These are phyloP conservation scores for Tholera decimalis DNA, from an alignment of 2,888 invertebrate genomes.

Conservation along the genomic window DNA sequence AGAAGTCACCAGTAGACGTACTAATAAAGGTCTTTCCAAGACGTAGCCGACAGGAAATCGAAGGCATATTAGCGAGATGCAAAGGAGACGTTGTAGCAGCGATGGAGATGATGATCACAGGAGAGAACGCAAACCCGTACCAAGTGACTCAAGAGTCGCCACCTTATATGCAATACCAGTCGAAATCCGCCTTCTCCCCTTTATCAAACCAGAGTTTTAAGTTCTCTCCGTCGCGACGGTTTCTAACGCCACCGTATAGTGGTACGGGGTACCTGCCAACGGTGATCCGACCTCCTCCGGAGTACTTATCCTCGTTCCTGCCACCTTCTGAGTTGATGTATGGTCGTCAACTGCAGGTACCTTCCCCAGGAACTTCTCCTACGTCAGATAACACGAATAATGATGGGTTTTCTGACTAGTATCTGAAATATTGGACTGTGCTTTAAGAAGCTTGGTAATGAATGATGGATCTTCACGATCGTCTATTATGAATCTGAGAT, in stretches of 20 bases:
- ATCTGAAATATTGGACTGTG: slow-evolving; percentile 72
- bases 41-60: slow-evolving; percentile 96
- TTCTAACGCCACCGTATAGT: slow-evolving; percentile 95
- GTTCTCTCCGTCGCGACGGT: slow-evolving; percentile 94
- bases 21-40: slow-evolving; percentile 97
- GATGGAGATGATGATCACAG: slow-evolving; percentile 97
- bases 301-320: slow-evolving; percentile 86
- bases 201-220: slow-evolving; percentile 92
- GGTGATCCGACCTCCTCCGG: slow-evolving; percentile 92
- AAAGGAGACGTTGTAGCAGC: slow-evolving; percentile 98
- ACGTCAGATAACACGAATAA: slow-evolving; percentile 89
- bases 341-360: slow-evolving; percentile 85
- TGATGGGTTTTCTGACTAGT: slow-evolving; percentile 89
- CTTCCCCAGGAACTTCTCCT: slow-evolving; percentile 88
- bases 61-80: slow-evolving; percentile 95
- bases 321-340: slow-evolving; percentile 88
- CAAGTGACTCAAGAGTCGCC: slow-evolving; percentile 85
- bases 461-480: too few species aligned
- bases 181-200: slow-evolving; percentile 95
- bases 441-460: slow-evolving; percentile 53
- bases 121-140: slow-evolving; percentile 83
- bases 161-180: slow-evolving; percentile 89
- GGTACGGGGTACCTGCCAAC: slow-evolving; percentile 96
- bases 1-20: slow-evolving; percentile 96
- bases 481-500: too few species aligned